A percentile compares a stretch with the other conserved stretches of the same genome.
Conservation (phyloP, 2,113 vertebrate genomes). For the Myiopsitta monachus region DNA sequence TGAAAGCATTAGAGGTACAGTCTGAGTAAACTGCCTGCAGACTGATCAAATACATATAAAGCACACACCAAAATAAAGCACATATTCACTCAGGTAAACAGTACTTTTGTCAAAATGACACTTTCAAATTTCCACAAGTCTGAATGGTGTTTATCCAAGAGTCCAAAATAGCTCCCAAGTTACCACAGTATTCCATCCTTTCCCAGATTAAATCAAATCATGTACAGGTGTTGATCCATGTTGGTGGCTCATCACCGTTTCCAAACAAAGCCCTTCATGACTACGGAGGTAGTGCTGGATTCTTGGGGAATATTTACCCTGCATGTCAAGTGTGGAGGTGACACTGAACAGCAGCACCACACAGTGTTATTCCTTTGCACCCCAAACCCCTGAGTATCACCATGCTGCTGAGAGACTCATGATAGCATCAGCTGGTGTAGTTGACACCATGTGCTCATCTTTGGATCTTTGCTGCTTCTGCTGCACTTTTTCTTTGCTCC, state of each 20-base stretch:
- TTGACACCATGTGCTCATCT: not conserved
- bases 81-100: not conserved
- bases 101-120: not conserved
- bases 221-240: not conserved
- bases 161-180: not conserved
- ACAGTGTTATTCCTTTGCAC: fast-evolving
- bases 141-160: not conserved
- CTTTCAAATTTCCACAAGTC: not conserved
- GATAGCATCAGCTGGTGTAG: not conserved
- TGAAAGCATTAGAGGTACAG: not conserved
- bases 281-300: not conserved
- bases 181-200: not conserved
- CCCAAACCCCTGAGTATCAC: not conserved
- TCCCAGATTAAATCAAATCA: not conserved
- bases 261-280: not conserved
- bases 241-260: not conserved
- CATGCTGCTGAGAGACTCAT: not conserved
- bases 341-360: not conserved
- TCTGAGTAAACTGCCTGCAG: not conserved
- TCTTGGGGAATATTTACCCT: not conserved
- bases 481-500: not conserved
- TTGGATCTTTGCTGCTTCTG: not conserved
- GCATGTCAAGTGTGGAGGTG: fast-evolving
- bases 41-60: not conserved
- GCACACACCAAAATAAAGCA: not conserved